Evolutionary conservation across 2,113 vertebrate genomes (phyloP).

Genomic region (Elgaria multicarinata): DNA sequence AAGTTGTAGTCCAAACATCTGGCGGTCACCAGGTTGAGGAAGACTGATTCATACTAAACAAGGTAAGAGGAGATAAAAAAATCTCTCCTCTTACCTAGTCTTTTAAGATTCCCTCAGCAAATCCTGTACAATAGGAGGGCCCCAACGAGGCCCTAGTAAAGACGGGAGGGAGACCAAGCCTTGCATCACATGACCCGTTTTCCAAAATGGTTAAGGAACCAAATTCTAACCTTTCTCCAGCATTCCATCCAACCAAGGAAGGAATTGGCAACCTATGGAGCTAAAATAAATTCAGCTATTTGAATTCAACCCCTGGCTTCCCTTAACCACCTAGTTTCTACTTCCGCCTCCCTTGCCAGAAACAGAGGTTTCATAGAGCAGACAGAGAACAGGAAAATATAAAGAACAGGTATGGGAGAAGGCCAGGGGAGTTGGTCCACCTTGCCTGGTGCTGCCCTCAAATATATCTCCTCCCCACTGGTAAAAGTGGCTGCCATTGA

Average conservation of each 20-base stretch:
- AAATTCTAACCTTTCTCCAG: neutral
- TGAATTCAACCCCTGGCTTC: neutral
- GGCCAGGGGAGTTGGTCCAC: neutral
- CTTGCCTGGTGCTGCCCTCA: neutral
- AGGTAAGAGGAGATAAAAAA: too few species aligned
- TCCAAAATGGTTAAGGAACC: neutral
- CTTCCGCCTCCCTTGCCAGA: neutral
- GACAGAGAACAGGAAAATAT: neutral
- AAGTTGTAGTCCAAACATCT: too few species aligned
- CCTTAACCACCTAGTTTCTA: neutral
- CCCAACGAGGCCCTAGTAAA: neutral
- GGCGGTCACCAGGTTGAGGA: too few species aligned
- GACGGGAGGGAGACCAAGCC: neutral
- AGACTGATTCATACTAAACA: neutral
- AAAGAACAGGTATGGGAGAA: neutral
- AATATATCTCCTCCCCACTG: neutral
- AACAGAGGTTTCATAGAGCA: neutral
- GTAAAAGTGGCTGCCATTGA: neutral
- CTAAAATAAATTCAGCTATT: neutral
- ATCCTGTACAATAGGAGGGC: neutral
- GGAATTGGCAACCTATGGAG: neutral
- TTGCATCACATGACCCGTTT: neutral
- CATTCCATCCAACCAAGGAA: neutral
- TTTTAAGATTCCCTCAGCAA: neutral
- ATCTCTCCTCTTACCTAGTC: neutral